Evolutionary conservation across 2,888 invertebrate species (phyloP).

Genomic region (Cetonia aurata): DNA sequence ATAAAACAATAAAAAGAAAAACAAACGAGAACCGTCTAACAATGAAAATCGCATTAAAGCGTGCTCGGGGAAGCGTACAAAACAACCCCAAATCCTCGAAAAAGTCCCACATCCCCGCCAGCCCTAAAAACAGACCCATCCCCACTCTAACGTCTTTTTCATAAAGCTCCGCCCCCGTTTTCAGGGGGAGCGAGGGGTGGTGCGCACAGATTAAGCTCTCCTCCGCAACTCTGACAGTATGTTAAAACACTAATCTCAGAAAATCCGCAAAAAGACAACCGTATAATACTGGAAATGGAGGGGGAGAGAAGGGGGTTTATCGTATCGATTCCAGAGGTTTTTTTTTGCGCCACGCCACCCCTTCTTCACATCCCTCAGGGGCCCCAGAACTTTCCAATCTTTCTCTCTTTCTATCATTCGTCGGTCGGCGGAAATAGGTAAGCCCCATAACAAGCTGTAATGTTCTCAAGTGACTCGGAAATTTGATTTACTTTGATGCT

Average conservation of each 20-base stretch:
- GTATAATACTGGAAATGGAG: neutral
- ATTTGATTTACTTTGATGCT: slow-evolving; percentile 37
- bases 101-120: neutral
- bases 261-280: slow-evolving; percentile 37
- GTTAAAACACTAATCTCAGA: slow-evolving; percentile 40
- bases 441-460: slow-evolving; percentile 12
- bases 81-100: neutral
- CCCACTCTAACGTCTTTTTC: no score
- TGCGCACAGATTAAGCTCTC: slow-evolving; percentile 26
- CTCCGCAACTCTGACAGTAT: slow-evolving; percentile 24
- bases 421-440: neutral
- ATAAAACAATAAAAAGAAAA: no score
- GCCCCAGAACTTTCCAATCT: neutral
- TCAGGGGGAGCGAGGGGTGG: neutral
- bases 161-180: neutral
- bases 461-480: slow-evolving; percentile 36
- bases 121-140: neutral
- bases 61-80: neutral
- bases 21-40: no score
- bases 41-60: slow-evolving; percentile 7
- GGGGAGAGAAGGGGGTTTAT: slow-evolving; percentile 1
- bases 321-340: slow-evolving; percentile 19
- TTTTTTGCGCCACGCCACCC: neutral
- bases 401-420: neutral
- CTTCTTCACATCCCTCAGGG: neutral